Evolutionary conservation across 2,888 invertebrate species (phyloP), one percentile per base, ranked within the genome.

Genomic region (Alsophila aescularia): DNA sequence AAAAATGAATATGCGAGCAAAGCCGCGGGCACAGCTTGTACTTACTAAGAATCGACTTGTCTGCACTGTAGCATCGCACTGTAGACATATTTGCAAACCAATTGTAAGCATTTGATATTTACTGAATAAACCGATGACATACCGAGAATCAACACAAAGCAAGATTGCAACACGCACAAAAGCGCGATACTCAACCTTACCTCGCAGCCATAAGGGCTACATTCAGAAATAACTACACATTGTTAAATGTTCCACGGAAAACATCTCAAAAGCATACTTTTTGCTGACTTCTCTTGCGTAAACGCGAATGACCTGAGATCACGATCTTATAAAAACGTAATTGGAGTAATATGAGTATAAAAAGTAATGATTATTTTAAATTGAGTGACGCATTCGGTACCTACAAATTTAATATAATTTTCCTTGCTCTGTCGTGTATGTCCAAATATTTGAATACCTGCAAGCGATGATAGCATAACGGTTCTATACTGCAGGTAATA

Each of bases 121-220:
- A 55, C 60, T 48, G 47, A 73, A 62, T 68, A 67, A 65, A 58
- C 60, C 40, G 58, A 45, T 53, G 59, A 53, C 61, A 57, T 77
- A 75, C 76, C 43, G 12, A 70, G 76, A 77, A 76, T 16, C 27
- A 21, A 62, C 55, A 75, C 75, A 74, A 74, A 73, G 69, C 62
- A 64, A 65, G 56, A 58, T 70, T 70, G 58, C 72, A 62, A 63
- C 63, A 66, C 42, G 10, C 34, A 9, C 37, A 35, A 7, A 8
- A 21, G 6, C 31, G 13, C 34, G 35, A 52, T 16, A 24, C 18
- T 39, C 34, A 50, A 52, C 58, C 35, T 29, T 62, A 58, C 18
- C 14, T 16, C 47, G 48, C 51, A 14, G 34, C 12, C 0, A 24
- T 58, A 62, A 47, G 47, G 56, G 45, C 41, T 43, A 58, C 29